These are phyloP conservation scores for Bursaphelenchus okinawaensis DNA, from an alignment of 2,888 invertebrate species.

Conservation along the genomic window DNA sequence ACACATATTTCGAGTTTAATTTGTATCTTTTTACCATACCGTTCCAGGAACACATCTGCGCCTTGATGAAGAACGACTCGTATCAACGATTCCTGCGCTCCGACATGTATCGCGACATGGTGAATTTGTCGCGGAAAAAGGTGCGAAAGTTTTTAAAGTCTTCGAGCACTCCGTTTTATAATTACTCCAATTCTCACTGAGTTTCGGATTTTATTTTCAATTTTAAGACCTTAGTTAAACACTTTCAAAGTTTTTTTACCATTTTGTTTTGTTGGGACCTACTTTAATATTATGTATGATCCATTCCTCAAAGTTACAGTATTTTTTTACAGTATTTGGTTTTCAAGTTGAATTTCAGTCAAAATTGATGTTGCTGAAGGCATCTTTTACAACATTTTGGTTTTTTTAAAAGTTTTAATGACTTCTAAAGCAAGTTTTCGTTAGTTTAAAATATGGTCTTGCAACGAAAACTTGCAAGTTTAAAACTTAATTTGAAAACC, in stretches of 20 bases:
- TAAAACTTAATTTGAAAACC: no score
- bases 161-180: conserved; percentile 8
- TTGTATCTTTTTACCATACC: conserved; percentile 1
- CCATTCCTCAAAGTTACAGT: not conserved
- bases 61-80: conserved; percentile 97
- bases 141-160: conserved; percentile 24
- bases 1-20: not conserved
- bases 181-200: conserved; percentile 9
- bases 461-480: no score
- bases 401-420: no score
- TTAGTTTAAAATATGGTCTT: no score
- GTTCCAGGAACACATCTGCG: conserved; percentile 88
- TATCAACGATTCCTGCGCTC: conserved; percentile 94
- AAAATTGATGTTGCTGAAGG: no score
- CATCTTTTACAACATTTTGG: no score
- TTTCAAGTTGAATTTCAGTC: no score
- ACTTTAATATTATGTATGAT: not conserved
- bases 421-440: no score
- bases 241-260: not conserved
- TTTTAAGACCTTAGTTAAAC: not conserved
- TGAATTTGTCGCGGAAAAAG: conserved; percentile 37
- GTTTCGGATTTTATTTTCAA: not conserved
- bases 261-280: not conserved
- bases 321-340: no score
- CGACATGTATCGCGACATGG: conserved; percentile 73